Evolutionary conservation across 2,113 vertebrate genomes (phyloP).

Genomic region (Aleadryas rufinucha): DNA sequence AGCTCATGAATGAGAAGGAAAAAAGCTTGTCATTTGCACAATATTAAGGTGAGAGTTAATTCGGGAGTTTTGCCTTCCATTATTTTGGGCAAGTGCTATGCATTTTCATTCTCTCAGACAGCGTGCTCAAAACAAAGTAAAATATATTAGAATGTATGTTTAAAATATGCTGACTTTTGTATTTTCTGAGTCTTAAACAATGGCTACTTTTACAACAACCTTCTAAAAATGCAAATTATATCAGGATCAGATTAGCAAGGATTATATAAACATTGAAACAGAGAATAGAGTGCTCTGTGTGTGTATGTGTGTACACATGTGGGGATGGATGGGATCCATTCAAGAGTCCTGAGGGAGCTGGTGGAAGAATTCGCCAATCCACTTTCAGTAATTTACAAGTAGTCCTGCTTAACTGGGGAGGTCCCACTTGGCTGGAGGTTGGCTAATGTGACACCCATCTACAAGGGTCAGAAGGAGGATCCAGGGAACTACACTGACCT

Average conservation of each 20-base stretch:
- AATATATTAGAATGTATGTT: neutral
- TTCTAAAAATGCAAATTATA: neutral
- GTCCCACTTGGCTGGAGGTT: neutral
- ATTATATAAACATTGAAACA: neutral
- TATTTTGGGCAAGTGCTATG: neutral
- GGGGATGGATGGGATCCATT: neutral
- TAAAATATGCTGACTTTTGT: neutral
- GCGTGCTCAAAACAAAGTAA: neutral
- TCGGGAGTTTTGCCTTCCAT: neutral
- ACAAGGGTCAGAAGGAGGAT: neutral
- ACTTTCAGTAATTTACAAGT: neutral
- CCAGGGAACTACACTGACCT: neutral
- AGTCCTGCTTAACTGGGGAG: neutral
- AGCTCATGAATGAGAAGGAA: neutral
- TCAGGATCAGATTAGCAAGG: neutral
- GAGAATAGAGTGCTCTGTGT: neutral
- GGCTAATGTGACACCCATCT: too few relatives aligned
- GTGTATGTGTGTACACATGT: too few relatives aligned
- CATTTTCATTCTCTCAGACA: neutral
- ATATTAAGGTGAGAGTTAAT: neutral
- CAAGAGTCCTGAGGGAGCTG: neutral
- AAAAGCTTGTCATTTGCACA: neutral
- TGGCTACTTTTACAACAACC: neutral
- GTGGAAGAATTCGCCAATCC: neutral
- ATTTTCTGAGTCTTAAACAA: neutral